Evolutionary conservation across 2,888 invertebrate species (phyloP).

Genomic region (Heliconius erato): DNA sequence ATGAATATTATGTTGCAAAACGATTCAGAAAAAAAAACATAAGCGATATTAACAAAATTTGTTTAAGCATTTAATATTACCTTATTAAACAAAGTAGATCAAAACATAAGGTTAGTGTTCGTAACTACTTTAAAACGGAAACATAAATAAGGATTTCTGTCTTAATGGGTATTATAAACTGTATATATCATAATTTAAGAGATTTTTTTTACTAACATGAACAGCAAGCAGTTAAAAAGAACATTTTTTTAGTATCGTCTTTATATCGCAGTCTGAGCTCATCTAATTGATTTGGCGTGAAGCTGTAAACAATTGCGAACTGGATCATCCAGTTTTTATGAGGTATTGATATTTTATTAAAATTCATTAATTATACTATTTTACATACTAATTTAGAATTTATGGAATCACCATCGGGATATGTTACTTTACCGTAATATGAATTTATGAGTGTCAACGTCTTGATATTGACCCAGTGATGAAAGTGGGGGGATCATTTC

Average conservation of each 20-base stretch:
- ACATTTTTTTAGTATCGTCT: background rate
- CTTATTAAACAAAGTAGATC: background rate
- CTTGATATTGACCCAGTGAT: conserved; percentile 71
- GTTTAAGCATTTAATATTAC: background rate
- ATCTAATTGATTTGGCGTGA: conserved; percentile 14
- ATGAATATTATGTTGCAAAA: too few relatives aligned
- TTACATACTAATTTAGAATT: conserved; percentile 58
- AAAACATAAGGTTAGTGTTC: background rate
- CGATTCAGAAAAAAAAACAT: background rate
- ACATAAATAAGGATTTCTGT: background rate
- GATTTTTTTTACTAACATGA: background rate
- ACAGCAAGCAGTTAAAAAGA: conserved; percentile 1
- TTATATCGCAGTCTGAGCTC: background rate
- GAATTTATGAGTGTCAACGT: conserved; percentile 77
- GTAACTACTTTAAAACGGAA: background rate
- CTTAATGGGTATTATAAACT: background rate
- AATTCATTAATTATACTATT: conserved; percentile 40
- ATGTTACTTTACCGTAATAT: conserved; percentile 75
- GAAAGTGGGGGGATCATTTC: conserved; percentile 71
- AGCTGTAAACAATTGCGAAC: conserved; percentile 35
- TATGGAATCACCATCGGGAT: conserved; percentile 62
- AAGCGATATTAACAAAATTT: background rate
- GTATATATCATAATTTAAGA: conserved; percentile 14
- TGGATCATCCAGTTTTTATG: conserved; percentile 36
- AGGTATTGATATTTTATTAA: conserved; percentile 24